These are phyloP conservation scores for Myxocyprinus asiaticus DNA, from an alignment of 2,113 vertebrate genomes.

Conservation along the genomic window DNA sequence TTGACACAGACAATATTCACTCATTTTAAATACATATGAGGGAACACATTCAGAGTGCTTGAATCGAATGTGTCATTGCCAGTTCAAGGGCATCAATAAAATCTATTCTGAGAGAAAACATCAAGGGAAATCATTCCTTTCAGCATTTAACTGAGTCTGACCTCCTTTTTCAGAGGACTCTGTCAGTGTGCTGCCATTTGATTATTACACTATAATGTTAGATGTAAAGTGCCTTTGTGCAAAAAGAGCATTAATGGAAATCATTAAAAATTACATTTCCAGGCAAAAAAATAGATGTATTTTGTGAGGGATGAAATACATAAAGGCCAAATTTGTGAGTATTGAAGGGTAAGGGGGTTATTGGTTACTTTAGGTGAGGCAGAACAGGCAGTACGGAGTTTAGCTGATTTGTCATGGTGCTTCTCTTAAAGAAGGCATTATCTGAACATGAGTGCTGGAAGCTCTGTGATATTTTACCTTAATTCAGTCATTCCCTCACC, in stretches of 20 bases:
- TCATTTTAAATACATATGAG: not conserved
- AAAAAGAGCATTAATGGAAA: constrained; percentile 30
- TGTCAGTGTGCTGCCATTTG: constrained; percentile 5
- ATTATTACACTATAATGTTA: constrained; percentile 27
- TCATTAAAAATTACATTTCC: constrained; percentile 9
- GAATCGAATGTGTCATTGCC: constrained; percentile 13
- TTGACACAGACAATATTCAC: constrained; percentile 17
- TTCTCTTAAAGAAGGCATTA: not conserved
- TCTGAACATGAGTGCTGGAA: not conserved
- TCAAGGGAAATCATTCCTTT: constrained; percentile 32
- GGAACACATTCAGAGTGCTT: not conserved
- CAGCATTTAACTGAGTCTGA: constrained; percentile 21
- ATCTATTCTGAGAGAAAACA: constrained; percentile 27
- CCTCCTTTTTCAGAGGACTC: constrained; percentile 18
- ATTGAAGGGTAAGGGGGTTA: not conserved
- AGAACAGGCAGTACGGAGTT: not conserved
- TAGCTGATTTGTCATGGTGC: not conserved
- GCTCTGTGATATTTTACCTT: too few species aligned
- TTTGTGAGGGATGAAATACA: not conserved
- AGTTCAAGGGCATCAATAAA: constrained; percentile 43
- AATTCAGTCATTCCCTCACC: not conserved
- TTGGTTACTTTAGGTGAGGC: not conserved
- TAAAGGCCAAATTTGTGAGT: not conserved
- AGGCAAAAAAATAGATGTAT: constrained; percentile 3
- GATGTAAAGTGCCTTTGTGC: constrained; percentile 15